phyloP scores from a whole-genome alignment of 2,113 vertebrate species.

The Thamnaconus septentrionalis region DNA sequence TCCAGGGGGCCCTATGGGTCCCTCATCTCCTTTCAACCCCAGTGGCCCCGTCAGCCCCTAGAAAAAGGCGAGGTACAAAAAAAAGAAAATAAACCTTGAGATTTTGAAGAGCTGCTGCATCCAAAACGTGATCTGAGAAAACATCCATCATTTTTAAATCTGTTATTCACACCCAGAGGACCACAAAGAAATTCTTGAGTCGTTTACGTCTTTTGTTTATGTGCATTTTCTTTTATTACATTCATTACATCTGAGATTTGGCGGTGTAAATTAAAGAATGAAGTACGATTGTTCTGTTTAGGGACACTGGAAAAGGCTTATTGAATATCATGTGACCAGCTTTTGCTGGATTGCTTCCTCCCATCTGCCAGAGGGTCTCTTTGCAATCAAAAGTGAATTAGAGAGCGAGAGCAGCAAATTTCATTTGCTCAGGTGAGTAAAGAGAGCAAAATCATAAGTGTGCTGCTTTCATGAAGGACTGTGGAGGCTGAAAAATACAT shows the following conservation, averaged over 20 bases:
- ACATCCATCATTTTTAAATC: too few relatives aligned
- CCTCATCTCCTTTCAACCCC: constrained; percentile 85
- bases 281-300: constrained; percentile 1
- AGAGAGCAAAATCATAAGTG: background rate
- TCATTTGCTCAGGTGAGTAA: constrained; percentile 15
- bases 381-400: constrained; percentile 30
- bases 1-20: constrained; percentile 80
- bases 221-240: too few relatives aligned
- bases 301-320: constrained; percentile 10
- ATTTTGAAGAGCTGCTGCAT: too few relatives aligned
- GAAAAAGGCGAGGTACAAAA: background rate
- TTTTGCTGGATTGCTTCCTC: background rate
- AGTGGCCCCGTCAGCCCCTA: constrained; percentile 80
- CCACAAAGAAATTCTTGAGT: too few relatives aligned
- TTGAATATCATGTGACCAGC: background rate
- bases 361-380: constrained; percentile 2
- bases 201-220: too few relatives aligned
- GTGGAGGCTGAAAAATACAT: background rate
- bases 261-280: too few relatives aligned
- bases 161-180: too few relatives aligned
- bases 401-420: constrained; percentile 1
- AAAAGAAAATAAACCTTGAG: too few relatives aligned
- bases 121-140: too few relatives aligned
- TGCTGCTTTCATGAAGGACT: background rate
- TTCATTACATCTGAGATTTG: too few relatives aligned